Conservation (phyloP, 1,140 invertebrate species). For the Lucilia sericata region DNA sequence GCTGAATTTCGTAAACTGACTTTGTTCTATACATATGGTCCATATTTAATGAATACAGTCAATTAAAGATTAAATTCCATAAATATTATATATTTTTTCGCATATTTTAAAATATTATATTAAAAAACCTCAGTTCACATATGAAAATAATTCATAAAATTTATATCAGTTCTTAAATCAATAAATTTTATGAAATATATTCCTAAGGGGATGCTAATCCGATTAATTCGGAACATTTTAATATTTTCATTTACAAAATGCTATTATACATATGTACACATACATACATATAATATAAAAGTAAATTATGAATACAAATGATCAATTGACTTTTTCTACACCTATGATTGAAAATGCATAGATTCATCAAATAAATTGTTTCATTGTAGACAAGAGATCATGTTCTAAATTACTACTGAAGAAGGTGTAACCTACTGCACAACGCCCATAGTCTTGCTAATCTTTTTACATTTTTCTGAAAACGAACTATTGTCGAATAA, state of each 20-base stretch:
- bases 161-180: too few relatives aligned
- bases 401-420: constrained; percentile 12
- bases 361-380: neutral
- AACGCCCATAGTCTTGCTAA: constrained; percentile 9
- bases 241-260: neutral
- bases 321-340: constrained; percentile 35
- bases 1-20: too few relatives aligned
- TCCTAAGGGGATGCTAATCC: neutral
- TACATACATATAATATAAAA: neutral
- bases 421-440: constrained; percentile 15
- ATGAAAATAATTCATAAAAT: too few relatives aligned
- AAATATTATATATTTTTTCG: too few relatives aligned
- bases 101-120: too few relatives aligned
- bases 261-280: neutral
- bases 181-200: neutral
- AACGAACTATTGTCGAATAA: neutral
- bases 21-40: too few relatives aligned
- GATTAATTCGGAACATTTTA: neutral
- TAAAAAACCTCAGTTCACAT: too few relatives aligned
- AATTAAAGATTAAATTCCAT: too few relatives aligned
- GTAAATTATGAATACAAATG: neutral
- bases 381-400: neutral
- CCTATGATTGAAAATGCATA: neutral
- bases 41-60: too few relatives aligned
- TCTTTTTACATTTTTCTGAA: neutral